Base-by-base conservation (phyloP, 2,113 vertebrate species). In the Vulpes vulpes region DNA sequence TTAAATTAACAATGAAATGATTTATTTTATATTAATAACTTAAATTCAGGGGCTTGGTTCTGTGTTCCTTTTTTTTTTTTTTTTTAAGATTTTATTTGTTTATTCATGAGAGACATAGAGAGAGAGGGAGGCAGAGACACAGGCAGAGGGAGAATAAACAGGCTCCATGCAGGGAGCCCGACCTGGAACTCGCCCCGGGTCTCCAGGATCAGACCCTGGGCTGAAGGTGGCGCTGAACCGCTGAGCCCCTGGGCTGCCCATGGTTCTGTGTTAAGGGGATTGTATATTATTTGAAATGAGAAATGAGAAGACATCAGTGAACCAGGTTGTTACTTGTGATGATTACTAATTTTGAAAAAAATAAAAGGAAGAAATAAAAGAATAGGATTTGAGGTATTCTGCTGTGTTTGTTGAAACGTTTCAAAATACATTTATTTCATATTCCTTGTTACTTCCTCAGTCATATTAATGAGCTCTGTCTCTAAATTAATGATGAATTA, bases 401-500 rank as follows among this genome's bases (percentile, higher is more conserved):
- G 8, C 32, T 86, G 11, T 82, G 16, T 73, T 92, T 90, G 73
- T 91, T 78, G 51, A 65, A 94, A 95, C 14, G 71, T 95, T 96
- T 95, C 53, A 94, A 90, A 93, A 92, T 85, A 82, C 17, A 30
- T 65, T 27, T 43, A 35, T 83, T 88, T 96, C 10, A 27, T 74
- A 88, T 97, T 87, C 51, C 19, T 78, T 30, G 35, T 8, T 87
- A 27, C 7, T 74, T 92, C 23, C 74, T 78, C 23, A 92, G 15
- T 95, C 5, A 25, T 91, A 43, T 55, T 91, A 81, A 74, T 74
- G 20, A 76, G 10, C 55, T 94, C 92, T 91, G 23, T 79, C 38
- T 97, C 83, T 79, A 78, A 82, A 60, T 87, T 86, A 96, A 49
- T 85, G 62, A 67, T 95, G 30, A 86, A 82, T 67, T 74, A 76